Conservation (phyloP, 2,888 invertebrate genomes). For the Syritta pipiens region DNA sequence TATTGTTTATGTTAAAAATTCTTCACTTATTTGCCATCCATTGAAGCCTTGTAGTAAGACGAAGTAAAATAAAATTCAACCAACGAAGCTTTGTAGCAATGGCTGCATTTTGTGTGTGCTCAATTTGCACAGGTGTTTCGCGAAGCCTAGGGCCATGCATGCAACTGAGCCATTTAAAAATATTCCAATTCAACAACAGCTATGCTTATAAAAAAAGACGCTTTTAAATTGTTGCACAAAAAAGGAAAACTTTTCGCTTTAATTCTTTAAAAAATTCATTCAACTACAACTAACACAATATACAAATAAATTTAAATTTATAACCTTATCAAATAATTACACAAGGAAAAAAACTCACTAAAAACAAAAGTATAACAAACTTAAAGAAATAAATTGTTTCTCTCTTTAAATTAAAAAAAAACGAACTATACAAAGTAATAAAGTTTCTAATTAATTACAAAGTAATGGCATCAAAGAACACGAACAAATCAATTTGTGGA, state of each 20-base stretch:
- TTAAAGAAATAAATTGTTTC: conserved; percentile 8
- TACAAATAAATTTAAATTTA: conserved; percentile 52
- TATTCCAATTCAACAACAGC: not conserved
- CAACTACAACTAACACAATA: conserved; percentile 52
- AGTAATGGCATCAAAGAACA: conserved; percentile 67
- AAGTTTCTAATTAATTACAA: conserved; percentile 38
- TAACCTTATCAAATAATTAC: conserved; percentile 22
- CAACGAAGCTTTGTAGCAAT: no score
- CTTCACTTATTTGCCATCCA: no score
- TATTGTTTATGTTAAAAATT: no score
- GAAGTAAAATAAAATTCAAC: no score
- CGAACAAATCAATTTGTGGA: conserved; percentile 51
- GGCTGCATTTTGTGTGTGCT: no score
- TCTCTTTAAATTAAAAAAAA: not conserved
- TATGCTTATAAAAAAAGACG: not conserved
- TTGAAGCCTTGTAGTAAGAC: no score
- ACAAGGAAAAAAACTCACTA: conserved; percentile 27
- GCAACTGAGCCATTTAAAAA: no score
- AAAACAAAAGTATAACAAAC: conserved; percentile 38
- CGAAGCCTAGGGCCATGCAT: not conserved
- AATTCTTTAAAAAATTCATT: conserved; percentile 59
- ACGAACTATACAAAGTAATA: conserved; percentile 39
- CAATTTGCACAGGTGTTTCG: no score
- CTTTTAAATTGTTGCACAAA: conserved; percentile 60
- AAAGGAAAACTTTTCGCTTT: conserved; percentile 60